Evolutionary conservation across 2,797 vertebrate genomes (phyloP).

Genomic region (Sebastes melanostomus): DNA sequence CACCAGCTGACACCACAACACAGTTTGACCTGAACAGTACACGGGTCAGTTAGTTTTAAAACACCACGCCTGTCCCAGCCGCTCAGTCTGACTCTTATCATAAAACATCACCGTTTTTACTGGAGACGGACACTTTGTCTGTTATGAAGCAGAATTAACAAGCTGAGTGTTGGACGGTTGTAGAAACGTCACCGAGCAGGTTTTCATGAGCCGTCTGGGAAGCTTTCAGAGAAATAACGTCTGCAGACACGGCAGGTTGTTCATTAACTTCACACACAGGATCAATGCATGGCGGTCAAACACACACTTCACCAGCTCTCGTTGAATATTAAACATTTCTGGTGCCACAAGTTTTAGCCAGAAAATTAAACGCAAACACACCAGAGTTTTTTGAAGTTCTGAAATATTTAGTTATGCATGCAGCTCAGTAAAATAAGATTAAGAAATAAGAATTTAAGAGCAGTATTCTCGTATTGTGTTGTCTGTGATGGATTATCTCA

Average conservation of each 20-base stretch:
- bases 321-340: constrained; percentile 17
- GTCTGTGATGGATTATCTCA: background rate
- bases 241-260: constrained; percentile 12
- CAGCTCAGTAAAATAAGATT: background rate
- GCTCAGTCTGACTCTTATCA: background rate
- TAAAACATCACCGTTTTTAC: background rate
- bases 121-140: background rate
- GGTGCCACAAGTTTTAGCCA: background rate
- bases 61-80: background rate
- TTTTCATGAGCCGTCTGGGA: background rate
- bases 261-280: constrained; percentile 30
- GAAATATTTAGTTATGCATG: background rate
- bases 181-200: background rate
- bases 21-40: background rate
- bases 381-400: too few relatives aligned
- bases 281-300: background rate
- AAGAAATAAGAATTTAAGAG: background rate
- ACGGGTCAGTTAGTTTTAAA: background rate
- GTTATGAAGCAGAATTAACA: background rate
- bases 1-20: background rate
- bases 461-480: background rate
- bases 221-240: background rate
- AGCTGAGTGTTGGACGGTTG: background rate
- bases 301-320: background rate
- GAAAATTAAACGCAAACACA: background rate